Conservation (phyloP, 2,113 vertebrate species). For the human (Homo sapiens) region GRCh38 chr1:81840501-81841000, state of each 20-base stretch:
- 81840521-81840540: neutral
- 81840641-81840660: neutral
- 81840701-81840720: neutral
- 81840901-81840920: conserved; percentile 69
- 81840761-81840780: conserved; percentile 18
- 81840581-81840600: neutral
- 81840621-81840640: conserved; percentile 14
- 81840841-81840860: conserved; percentile 23
- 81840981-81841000: conserved; percentile 78
- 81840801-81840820: conserved; percentile 29
- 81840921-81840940: conserved; percentile 61
- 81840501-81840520: neutral
- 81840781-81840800: neutral
- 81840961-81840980: conserved; percentile 78
- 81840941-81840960: conserved; percentile 75
- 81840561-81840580: conserved; percentile 3
- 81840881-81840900: conserved; percentile 59
- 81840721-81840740: neutral
- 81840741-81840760: conserved; percentile 33
- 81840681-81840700: neutral
- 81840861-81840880: conserved; percentile 49
- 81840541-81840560: neutral
- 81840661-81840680: neutral
- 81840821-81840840: conserved; percentile 30
- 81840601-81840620: neutral